Evolutionary conservation across 2,797 vertebrate genomes (phyloP).

Genomic region (Melanotaenia maccullochi): DNA sequence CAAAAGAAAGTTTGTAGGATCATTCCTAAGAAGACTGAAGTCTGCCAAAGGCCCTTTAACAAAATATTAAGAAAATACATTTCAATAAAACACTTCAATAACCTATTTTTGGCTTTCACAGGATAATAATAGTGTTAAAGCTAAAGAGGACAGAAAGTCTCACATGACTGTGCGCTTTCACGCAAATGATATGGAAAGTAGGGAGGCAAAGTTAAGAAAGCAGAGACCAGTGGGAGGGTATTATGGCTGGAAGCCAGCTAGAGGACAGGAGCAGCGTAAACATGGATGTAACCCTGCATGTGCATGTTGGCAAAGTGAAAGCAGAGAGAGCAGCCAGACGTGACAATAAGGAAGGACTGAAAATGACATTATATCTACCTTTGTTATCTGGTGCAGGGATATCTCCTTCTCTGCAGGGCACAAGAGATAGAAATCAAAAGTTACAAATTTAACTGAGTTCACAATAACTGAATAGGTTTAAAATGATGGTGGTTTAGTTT

Average conservation of each 20-base stretch:
- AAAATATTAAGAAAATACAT: background rate
- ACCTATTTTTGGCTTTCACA: background rate
- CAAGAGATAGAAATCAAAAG: constrained; percentile 36
- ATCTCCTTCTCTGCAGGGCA: constrained; percentile 68
- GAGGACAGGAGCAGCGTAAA: background rate
- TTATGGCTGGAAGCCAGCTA: background rate
- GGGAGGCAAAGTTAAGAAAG: background rate
- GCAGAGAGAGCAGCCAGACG: background rate
- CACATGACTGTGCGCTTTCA: constrained; percentile 17
- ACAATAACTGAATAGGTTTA: background rate
- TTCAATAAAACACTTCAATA: too few relatives aligned
- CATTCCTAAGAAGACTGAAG: background rate
- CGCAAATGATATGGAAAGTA: constrained; percentile 56
- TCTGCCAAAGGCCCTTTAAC: background rate
- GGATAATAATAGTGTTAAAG: background rate
- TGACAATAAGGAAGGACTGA: background rate
- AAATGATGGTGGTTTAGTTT: background rate
- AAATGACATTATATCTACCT: constrained; percentile 63
- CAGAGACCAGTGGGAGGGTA: background rate
- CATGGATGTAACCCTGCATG: background rate
- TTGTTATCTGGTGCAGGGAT: constrained; percentile 66
- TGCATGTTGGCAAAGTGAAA: constrained; percentile 12
- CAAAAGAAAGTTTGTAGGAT: background rate
- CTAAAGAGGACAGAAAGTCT: background rate
- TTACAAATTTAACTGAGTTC: background rate